Base-by-base conservation (phyloP, 2,113 vertebrate genomes). In the Petrocephalus zakoni region DNA sequence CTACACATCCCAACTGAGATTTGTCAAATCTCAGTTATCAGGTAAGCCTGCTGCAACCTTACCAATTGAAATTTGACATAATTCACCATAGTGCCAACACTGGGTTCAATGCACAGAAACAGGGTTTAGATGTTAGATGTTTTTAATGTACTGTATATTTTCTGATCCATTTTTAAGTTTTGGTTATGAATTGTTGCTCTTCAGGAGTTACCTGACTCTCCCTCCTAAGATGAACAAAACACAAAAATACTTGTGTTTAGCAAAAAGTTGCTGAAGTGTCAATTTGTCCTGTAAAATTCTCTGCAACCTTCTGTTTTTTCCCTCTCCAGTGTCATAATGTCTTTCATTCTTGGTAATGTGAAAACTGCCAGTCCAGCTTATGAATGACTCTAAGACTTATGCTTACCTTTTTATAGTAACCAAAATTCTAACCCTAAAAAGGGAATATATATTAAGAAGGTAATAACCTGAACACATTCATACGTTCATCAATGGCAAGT, bases 21-120 rank as follows among this genome's bases (percentile, higher is more conserved):
- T 93, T 90, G 68, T 72, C 90, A 88, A 92, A 87, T 92, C 89
- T 92, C 75, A 93, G 91, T 56, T 90, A 85, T 88, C 90, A 87
- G 90, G 90, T 93, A 89, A 88, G 91, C 88, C 89, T 85, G 85
- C 61, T 83, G 90, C 88, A 90, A 90, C 47, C 75, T 78, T 86
- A 34, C 55, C n/a, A 29, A 78, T 68, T 88, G 88, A 92, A 89
- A 90, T 87, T 91, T 9, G 5, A 83, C 88, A 55, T 89, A 90
- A 90, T 88, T 92, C 88, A 88, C 22, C n/a, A 68, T 8, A 29
- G 61, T 68, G 25, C 61, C 61, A 29, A 68, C 25, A 29, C 13
- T 68, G 25, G 25, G 61, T 68, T 68, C 25, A 29, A 13, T 29
- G 61, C 61, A 68, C 61, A 68, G 61, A 68, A 68, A 68, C 11